Percentiles rank a stretch among this genome's conserved stretches.
phyloP scores from a whole-genome alignment of 2,888 invertebrate species.

The Craniophora ligustri region DNA sequence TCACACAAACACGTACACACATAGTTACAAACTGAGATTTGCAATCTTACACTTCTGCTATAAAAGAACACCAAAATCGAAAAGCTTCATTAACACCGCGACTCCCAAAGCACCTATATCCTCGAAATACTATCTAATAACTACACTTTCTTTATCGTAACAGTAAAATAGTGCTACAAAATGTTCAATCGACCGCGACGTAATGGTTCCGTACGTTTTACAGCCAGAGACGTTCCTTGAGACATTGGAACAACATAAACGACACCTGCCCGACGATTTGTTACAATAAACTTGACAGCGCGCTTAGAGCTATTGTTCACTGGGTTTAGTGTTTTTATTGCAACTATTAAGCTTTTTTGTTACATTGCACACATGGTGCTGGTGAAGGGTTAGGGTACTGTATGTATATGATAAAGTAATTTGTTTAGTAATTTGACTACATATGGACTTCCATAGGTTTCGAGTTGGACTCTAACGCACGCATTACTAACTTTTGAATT shows the following conservation, averaged over 20 bases:
- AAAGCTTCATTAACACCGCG: background rate
- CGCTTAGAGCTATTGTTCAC: conserved; percentile 49
- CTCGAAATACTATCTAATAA: conserved; percentile 12
- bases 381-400: conserved; percentile 14
- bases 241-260: conserved; percentile 53
- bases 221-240: conserved; percentile 41
- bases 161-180: conserved; percentile 35
- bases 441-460: too few species aligned
- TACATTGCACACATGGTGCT: conserved; percentile 37
- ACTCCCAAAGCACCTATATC: conserved; percentile 11
- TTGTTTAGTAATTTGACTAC: too few species aligned
- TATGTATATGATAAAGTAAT: background rate
- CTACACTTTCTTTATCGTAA: conserved; percentile 12
- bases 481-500: too few species aligned
- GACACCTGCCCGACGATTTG: conserved; percentile 55
- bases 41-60: background rate
- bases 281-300: conserved; percentile 53
- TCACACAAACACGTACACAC: too few species aligned
- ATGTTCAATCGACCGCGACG: conserved; percentile 36
- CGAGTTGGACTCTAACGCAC: too few species aligned
- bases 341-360: conserved; percentile 41
- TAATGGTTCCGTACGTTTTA: conserved; percentile 38
- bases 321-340: conserved; percentile 53
- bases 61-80: background rate
- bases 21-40: too few species aligned